Conservation (phyloP, 2,888 invertebrate genomes). For the Drosophila cognata region DNA sequence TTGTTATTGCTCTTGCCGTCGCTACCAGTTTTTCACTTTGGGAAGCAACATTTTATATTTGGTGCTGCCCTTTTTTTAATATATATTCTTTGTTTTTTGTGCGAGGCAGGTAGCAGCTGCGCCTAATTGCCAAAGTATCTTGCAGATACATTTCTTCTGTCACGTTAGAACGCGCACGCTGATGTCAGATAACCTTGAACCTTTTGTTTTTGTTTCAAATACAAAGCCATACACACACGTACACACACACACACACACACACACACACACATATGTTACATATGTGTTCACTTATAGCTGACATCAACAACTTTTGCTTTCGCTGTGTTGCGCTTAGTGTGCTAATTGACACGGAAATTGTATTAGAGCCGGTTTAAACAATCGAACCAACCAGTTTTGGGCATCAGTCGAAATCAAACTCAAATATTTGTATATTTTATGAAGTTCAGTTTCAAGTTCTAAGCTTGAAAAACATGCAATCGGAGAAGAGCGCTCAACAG, state of each 20-base stretch:
- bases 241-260: slow-evolving; percentile 3
- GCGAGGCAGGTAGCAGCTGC: slow-evolving; percentile 74
- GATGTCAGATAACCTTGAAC: slow-evolving; percentile 79
- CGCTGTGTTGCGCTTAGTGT: slow-evolving; percentile 55
- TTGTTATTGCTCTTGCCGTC: not conserved
- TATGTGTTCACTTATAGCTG: slow-evolving; percentile 37
- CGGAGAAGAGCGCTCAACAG: not conserved
- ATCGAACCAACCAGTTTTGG: slow-evolving; percentile 60
- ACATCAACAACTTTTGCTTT: slow-evolving; percentile 75
- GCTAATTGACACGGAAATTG: slow-evolving; percentile 78
- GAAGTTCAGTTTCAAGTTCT: not conserved
- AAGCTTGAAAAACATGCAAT: not conserved
- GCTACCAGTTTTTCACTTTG: slow-evolving; percentile 44
- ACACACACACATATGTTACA: not conserved
- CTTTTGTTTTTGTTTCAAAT: slow-evolving; percentile 65
- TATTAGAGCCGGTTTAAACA: slow-evolving; percentile 69
- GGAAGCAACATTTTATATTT: slow-evolving; percentile 6
- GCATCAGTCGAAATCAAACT: slow-evolving; percentile 33
- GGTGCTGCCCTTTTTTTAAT: not conserved
- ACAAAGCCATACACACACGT: not conserved
- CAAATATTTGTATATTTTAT: slow-evolving; percentile 27
- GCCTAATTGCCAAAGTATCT: slow-evolving; percentile 75
- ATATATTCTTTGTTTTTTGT: slow-evolving; percentile 16
- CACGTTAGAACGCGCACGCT: slow-evolving; percentile 67
- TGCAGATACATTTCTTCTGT: slow-evolving; percentile 76